Base-by-base conservation (phyloP, 1,140 invertebrate species). In the Drosophila bifasciata region DNA sequence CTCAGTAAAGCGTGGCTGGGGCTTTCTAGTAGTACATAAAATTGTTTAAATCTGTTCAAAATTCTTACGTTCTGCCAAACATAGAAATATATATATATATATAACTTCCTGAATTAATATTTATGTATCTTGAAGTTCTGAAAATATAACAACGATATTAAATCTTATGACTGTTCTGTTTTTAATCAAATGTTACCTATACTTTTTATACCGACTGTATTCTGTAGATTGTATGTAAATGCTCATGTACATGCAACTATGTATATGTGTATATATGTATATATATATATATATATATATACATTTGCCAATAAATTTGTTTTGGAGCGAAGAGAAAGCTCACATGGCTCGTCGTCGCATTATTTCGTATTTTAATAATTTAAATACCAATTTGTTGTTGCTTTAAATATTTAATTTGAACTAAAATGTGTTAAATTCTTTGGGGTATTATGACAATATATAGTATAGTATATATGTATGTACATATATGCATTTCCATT, bases 351-450 rank as follows among this genome's bases (percentile, higher is more conserved):
- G n/a, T n/a, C 81, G 62, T 69, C 81, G 77, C 81, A 85, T 86
- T 86, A 86, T 81, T 86, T 86, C 77, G 73, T 79, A 78, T 81
- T 86, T 86, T 86, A 86, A 86, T 86, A 86, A 86, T 86, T 86
- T 81, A 86, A 86, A 86, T 86, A 86, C 88, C 81, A 86, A 86
- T 86, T 86, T 86, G 81, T 86, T 86, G 81, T 86, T 86, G 80
- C 83, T 86, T 78, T 86, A 86, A 86, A 86, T 86, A 86, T 86
- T 86, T 86, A 86, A 86, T 86, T 86, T 88, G 83, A 81, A 86
- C 81, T 86, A 86, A 86, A 86, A 86, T 86, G 81, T 86, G 81
- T 86, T 86, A 86, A 86, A 86, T 86, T 86, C 81, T 86, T 86
- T 86, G 61, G 81, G 81, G 81, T 77, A 85, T 86, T 85, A 85